These are phyloP conservation scores for Rhysida immarginata DNA, from an alignment of 1,140 invertebrate genomes.

Conservation along the genomic window DNA sequence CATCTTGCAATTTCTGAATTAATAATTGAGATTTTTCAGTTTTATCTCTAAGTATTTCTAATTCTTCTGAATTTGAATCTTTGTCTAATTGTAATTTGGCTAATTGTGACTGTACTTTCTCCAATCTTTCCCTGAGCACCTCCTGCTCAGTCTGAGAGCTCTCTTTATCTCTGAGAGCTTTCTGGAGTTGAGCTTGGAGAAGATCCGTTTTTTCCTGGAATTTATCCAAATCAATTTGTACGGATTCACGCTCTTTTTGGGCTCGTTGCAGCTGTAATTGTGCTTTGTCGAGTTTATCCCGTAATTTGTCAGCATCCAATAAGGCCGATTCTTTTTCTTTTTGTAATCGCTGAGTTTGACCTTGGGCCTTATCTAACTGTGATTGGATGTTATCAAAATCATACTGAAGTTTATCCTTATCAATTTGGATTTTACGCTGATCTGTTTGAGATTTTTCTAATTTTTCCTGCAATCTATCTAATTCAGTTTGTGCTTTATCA, in stretches of 20 bases:
- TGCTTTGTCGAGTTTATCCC: slow-evolving; percentile 75
- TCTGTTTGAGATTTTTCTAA: slow-evolving; percentile 23
- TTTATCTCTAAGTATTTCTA: slow-evolving; percentile 75
- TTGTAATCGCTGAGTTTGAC: slow-evolving; percentile 65
- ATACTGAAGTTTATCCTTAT: slow-evolving; percentile 74
- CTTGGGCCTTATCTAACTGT: slow-evolving; percentile 73
- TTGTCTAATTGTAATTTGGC: slow-evolving; percentile 51
- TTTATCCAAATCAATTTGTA: slow-evolving; percentile 61
- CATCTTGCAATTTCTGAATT: slow-evolving; percentile 64
- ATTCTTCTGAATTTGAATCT: slow-evolving; percentile 65
- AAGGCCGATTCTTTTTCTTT: slow-evolving; percentile 75
- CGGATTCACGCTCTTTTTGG: slow-evolving; percentile 71
- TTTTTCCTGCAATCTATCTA: slow-evolving; percentile 75
- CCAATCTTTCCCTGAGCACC: slow-evolving; percentile 68
- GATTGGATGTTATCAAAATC: slow-evolving; percentile 78
- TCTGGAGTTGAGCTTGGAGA: slow-evolving; percentile 56
- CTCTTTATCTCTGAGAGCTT: slow-evolving; percentile 70
- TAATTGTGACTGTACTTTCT: slow-evolving; percentile 64
- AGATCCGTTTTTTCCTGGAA: slow-evolving; percentile 56
- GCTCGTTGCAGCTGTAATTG: slow-evolving; percentile 57
- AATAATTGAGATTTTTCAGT: slow-evolving; percentile 66
- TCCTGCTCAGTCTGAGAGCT: slow-evolving; percentile 68
- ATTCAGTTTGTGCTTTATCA: slow-evolving; percentile 75
- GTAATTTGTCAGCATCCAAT: slow-evolving; percentile 63
- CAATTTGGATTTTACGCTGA: slow-evolving; percentile 55